Base-by-base conservation (phyloP, 2,113 vertebrate species). In the Candoia aspera region DNA sequence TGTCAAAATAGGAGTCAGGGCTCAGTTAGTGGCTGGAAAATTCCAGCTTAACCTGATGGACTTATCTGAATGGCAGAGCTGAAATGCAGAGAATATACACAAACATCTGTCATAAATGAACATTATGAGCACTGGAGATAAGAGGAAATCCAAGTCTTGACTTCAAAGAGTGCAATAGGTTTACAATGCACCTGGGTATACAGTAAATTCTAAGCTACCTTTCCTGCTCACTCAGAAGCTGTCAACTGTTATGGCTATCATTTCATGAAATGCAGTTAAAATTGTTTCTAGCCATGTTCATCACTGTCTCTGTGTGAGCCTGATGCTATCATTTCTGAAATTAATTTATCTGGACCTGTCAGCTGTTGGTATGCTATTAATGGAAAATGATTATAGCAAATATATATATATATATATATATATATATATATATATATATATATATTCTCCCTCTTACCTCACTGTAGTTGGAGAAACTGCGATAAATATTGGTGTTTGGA, bases 401-500 rank as follows among this genome's bases (percentile, higher is more conserved):
- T n/a, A n/a, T n/a, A n/a, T n/a, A n/a, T n/a, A n/a, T n/a, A n/a
- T n/a, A n/a, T n/a, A n/a, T n/a, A n/a, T n/a, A n/a, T n/a, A n/a
- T n/a, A n/a, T n/a, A n/a, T n/a, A n/a, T n/a, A n/a, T n/a, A n/a
- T n/a, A n/a, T n/a, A n/a, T n/a, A n/a, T n/a, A n/a, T n/a, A n/a
- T n/a, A n/a, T n/a, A n/a, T n/a, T n/a, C n/a, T 89, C 90, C 42
- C 33, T 91, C 96, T 97, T 97, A 97, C 96, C 3, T 96, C 95
- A 91, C n/a, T 90, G 88, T 95, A 97, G 90, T 96, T 11, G 23
- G 53, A 91, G 92, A 96, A 58, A 93, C 93, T 96, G 93, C 96
- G 97, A 23, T 97, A 97, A 94, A 97, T 97, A 95, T 97, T 97
- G 93, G 90, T 97, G 92, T 97, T 95, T 79, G 97, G 97, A 94